These are phyloP conservation scores for Lycocorax pyrrhopterus DNA, from an alignment of 2,113 vertebrate species.

Conservation along the genomic window DNA sequence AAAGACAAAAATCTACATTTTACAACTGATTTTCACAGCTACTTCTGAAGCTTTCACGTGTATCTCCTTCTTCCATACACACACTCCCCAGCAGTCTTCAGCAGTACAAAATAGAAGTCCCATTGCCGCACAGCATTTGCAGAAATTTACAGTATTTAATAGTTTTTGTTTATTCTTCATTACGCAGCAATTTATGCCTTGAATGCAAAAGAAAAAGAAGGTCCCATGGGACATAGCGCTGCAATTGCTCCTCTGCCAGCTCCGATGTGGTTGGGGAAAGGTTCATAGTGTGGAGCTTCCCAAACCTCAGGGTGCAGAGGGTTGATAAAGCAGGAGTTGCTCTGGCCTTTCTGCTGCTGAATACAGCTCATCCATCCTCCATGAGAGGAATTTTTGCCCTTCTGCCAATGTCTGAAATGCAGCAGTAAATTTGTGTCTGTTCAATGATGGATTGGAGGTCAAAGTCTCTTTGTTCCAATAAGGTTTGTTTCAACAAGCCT, in stretches of 20 bases:
- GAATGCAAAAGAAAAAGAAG: background rate
- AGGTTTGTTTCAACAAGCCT: background rate
- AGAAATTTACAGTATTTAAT: background rate
- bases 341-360: background rate
- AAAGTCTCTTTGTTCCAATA: slow-evolving; percentile 7
- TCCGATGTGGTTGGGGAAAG: background rate
- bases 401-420: background rate
- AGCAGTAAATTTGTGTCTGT: slow-evolving; percentile 2
- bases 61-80: background rate
- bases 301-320: background rate
- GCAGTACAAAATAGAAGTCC: background rate
- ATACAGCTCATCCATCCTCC: background rate
- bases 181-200: background rate
- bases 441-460: background rate
- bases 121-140: background rate
- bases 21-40: background rate
- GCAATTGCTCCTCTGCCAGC: background rate
- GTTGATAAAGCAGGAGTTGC: background rate
- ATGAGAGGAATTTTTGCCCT: background rate
- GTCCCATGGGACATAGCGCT: background rate
- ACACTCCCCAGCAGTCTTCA: background rate
- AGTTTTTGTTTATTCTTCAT: background rate
- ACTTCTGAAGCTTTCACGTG: background rate
- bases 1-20: background rate
- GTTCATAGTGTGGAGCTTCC: background rate